Percentiles rank a stretch among this genome's conserved stretches.
Conservation (phyloP, 2,113 vertebrate species). For the Cryptotis parvus region DNA sequence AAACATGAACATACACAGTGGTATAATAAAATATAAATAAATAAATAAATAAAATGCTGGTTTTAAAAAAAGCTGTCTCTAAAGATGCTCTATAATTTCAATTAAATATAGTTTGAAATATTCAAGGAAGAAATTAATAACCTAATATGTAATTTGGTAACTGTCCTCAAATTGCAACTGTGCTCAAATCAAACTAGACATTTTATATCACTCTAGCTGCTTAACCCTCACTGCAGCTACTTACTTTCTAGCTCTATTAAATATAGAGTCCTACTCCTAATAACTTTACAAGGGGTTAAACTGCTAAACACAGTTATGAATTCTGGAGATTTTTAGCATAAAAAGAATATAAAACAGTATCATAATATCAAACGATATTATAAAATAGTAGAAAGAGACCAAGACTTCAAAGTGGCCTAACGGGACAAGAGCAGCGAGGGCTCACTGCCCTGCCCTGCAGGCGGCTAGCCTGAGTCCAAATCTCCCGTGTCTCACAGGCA, state of each 20-base stretch:
- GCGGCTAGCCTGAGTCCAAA: no score
- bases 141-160: constrained; percentile 34
- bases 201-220: not conserved
- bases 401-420: constrained; percentile 45
- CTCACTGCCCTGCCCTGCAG: no score
- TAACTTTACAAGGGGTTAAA: constrained; percentile 10
- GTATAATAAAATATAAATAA: no score
- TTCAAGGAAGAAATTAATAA: constrained; percentile 56
- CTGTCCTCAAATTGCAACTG: not conserved
- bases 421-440: no score
- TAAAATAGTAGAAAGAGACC: no score
- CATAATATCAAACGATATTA: no score
- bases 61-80: no score
- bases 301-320: constrained; percentile 34
- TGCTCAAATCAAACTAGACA: constrained; percentile 17
- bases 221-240: constrained; percentile 9
- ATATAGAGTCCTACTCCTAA: constrained; percentile 22
- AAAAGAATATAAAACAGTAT: constrained; percentile 52
- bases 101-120: constrained; percentile 55
- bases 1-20: no score
- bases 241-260: not conserved
- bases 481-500: no score
- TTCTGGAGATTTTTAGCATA: constrained; percentile 42
- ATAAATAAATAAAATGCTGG: no score
- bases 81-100: constrained; percentile 35